A percentile compares a stretch with the other conserved stretches of the same genome.
Evolutionary conservation across 2,888 invertebrate genomes (phyloP).

Genomic region (Rhamnusium bicolor): DNA sequence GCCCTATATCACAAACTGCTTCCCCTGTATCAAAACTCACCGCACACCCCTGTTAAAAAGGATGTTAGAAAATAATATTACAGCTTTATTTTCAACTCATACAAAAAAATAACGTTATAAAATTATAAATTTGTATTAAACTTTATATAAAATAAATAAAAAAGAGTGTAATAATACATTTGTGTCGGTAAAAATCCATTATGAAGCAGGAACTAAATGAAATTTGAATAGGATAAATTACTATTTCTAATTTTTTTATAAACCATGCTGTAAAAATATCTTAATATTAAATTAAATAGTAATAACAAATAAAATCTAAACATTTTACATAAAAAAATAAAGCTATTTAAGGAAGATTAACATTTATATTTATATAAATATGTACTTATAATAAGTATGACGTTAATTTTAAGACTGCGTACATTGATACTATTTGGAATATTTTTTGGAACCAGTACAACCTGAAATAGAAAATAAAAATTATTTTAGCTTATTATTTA

Average conservation of each 20-base stretch:
- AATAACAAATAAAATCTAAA: conserved; percentile 1
- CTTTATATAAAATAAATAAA: conserved; percentile 13
- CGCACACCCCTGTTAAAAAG: too few species aligned
- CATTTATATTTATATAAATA: conserved; percentile 21
- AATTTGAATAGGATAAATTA: not conserved
- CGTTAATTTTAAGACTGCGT: conserved; percentile 56
- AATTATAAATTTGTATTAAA: not conserved
- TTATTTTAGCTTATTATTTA: too few species aligned
- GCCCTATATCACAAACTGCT: too few species aligned
- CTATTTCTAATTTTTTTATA: not conserved
- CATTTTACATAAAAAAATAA: conserved; percentile 13
- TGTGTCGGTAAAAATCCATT: not conserved
- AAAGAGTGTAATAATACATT: conserved; percentile 1
- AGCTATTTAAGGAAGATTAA: not conserved
- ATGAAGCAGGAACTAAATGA: not conserved
- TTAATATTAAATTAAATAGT: not conserved
- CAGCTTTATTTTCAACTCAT: not conserved
- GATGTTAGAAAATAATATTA: not conserved
- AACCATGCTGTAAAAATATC: not conserved
- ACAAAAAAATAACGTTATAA: conserved; percentile 5
- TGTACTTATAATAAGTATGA: conserved; percentile 29
- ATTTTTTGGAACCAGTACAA: conserved; percentile 80
- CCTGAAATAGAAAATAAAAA: conserved; percentile 70
- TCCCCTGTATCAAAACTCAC: too few species aligned
- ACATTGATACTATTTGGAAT: conserved; percentile 76